Percentiles rank a stretch among this genome's conserved stretches.
phyloP scores from a whole-genome alignment of 2,797 vertebrate species.

The Gallirallus australis region DNA sequence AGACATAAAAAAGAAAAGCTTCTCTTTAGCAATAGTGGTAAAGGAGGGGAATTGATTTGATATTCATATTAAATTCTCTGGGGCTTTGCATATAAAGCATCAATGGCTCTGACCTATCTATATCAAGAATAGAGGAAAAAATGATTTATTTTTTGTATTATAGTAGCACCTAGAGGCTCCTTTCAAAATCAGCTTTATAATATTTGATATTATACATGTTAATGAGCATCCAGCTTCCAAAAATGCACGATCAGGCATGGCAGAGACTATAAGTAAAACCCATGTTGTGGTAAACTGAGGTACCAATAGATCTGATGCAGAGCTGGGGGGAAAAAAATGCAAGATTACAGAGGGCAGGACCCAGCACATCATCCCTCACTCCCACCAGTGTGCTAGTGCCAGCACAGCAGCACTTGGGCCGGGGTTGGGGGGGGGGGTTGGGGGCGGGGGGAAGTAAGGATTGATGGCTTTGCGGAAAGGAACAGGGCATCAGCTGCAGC shows the following conservation, averaged over 20 bases:
- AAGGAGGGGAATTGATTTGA: conserved; percentile 10
- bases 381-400: fast-evolving
- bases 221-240: background rate
- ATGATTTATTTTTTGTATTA: background rate
- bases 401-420: background rate
- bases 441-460: too few species aligned
- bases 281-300: background rate
- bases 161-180: conserved; percentile 6
- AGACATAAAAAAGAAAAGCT: background rate
- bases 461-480: background rate
- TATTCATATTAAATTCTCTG: background rate
- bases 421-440: too few species aligned
- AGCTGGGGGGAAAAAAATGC: background rate
- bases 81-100: background rate
- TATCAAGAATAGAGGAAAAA: background rate
- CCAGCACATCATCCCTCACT: background rate
- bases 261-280: background rate
- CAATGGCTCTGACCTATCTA: background rate
- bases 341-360: background rate
- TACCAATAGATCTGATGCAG: background rate
- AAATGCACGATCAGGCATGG: background rate
- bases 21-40: background rate
- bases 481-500: background rate
- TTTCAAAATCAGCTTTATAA: background rate
- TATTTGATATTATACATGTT: background rate